Evolutionary conservation across 2,888 invertebrate genomes (phyloP).

Genomic region (Synergus itoensis): DNA sequence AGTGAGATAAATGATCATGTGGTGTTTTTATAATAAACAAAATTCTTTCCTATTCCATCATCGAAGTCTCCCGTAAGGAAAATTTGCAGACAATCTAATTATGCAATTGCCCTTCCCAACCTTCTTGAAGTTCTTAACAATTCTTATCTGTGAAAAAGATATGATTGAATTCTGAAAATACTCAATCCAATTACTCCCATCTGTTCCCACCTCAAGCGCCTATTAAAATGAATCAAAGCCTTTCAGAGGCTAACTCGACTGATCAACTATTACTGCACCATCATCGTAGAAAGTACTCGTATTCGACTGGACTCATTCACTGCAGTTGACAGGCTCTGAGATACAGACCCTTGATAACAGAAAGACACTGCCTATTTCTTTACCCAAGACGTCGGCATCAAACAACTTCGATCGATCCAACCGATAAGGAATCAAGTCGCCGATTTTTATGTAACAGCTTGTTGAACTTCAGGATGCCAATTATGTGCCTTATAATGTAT

Average conservation of each 20-base stretch:
- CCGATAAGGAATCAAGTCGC: neutral
- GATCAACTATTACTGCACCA: slow-evolving; percentile 44
- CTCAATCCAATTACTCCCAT: neutral
- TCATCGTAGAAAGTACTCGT: slow-evolving; percentile 45
- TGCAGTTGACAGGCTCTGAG: slow-evolving; percentile 55
- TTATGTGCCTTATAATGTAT: neutral
- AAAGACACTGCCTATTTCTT: slow-evolving; percentile 31
- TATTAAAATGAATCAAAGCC: slow-evolving; percentile 4
- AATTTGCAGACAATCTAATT: neutral
- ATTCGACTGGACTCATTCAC: slow-evolving; percentile 44
- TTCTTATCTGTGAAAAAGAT: neutral
- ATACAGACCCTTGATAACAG: slow-evolving; percentile 48
- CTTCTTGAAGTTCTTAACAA: too few species aligned
- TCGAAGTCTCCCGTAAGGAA: neutral
- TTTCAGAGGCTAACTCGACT: neutral
- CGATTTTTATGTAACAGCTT: slow-evolving; percentile 6
- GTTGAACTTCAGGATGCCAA: neutral
- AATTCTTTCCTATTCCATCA: neutral
- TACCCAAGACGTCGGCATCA: slow-evolving; percentile 1
- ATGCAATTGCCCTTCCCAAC: neutral
- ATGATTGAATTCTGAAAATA: neutral
- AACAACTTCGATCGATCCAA: slow-evolving; percentile 39
- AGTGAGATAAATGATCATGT: neutral
- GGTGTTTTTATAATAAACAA: too few species aligned
- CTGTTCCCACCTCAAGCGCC: neutral